Conservation (phyloP, 1,140 invertebrate genomes). For the Oncopodura yosiiana region DNA sequence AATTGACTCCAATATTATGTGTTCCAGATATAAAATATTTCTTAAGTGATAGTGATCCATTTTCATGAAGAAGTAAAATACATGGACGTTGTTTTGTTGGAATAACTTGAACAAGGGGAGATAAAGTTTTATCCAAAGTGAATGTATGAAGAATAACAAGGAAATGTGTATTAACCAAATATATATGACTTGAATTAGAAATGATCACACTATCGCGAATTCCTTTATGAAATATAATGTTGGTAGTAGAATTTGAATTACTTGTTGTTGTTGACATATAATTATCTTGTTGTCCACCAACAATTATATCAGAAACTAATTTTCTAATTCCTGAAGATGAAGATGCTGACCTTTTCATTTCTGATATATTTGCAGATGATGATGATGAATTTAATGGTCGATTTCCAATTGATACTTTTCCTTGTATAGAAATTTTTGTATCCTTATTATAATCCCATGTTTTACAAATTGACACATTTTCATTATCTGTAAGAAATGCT, state of each 20-base stretch:
- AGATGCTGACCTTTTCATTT: neutral
- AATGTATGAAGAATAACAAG: constrained; percentile 20
- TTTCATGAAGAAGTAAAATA: constrained; percentile 32
- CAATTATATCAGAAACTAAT: constrained; percentile 33
- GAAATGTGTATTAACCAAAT: constrained; percentile 24
- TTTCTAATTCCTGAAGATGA: constrained; percentile 26
- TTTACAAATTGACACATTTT: neutral
- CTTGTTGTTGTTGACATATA: neutral
- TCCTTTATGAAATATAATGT: constrained; percentile 18
- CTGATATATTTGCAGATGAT: no score
- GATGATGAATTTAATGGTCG: no score
- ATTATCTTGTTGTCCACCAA: constrained; percentile 18
- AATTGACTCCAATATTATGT: constrained; percentile 19
- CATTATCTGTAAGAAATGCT: constrained; percentile 17
- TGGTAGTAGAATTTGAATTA: neutral
- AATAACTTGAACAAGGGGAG: constrained; percentile 21
- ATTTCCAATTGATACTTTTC: no score
- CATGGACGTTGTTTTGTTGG: constrained; percentile 7
- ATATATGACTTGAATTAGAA: constrained; percentile 21
- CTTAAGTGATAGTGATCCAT: constrained; percentile 25
- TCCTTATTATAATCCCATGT: constrained; percentile 18
- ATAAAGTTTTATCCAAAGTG: constrained; percentile 19
- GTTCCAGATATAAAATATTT: constrained; percentile 26
- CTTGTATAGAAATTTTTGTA: no score
- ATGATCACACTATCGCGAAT: constrained; percentile 24